Conservation (phyloP, 2,797 vertebrate species). For the Mus spretus region DNA sequence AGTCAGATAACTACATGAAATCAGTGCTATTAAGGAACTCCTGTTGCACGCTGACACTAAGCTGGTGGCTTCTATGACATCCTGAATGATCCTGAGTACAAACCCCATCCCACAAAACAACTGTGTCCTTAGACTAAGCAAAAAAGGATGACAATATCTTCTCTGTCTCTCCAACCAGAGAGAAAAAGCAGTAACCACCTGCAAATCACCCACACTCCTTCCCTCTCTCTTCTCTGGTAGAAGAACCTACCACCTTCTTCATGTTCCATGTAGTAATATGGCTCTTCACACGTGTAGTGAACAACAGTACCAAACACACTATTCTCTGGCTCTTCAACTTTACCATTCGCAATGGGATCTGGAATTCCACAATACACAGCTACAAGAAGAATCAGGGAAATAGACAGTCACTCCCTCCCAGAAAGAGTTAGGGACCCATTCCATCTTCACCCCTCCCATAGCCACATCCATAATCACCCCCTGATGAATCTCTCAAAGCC, state of each 20-base stretch:
- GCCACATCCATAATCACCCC: neutral
- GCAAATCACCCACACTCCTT: neutral
- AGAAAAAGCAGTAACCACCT: neutral
- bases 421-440: neutral
- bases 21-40: neutral
- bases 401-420: neutral
- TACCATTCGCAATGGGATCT: constrained; percentile 81
- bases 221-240: neutral
- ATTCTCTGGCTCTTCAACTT: neutral
- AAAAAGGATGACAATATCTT: neutral
- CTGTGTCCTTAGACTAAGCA: neutral
- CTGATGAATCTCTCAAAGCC: neutral
- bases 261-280: constrained; percentile 91
- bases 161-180: neutral
- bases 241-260: constrained; percentile 83
- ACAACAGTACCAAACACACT: constrained; percentile 89
- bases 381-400: constrained; percentile 75
- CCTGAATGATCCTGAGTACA: neutral
- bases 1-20: neutral
- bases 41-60: neutral
- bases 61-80: neutral
- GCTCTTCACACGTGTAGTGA: constrained; percentile 89
- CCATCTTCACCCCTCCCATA: neutral
- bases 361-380: constrained; percentile 93
- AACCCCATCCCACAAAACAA: neutral